A percentile compares a stretch with the other conserved stretches of the same genome.
Conservation (phyloP, 2,888 invertebrate species). For the Pantelozetes paolii region DNA sequence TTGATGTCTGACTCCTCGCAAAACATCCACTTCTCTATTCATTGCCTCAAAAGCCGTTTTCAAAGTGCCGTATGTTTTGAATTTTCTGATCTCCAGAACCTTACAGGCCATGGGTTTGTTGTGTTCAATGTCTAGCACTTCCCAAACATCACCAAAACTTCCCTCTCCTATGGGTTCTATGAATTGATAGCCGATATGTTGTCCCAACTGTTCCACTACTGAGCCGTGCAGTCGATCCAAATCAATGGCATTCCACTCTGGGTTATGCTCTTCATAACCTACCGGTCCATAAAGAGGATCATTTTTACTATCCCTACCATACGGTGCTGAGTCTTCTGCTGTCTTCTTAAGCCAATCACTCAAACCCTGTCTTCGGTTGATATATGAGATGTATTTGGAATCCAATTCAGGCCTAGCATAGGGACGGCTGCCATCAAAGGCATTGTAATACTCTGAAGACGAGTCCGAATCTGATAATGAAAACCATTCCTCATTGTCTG, state of each 20-base stretch:
- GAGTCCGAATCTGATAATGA: too few relatives aligned
- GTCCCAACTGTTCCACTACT: not conserved
- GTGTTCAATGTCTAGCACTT: not conserved
- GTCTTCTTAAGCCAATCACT: too few relatives aligned
- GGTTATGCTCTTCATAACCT: not conserved
- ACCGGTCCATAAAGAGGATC: not conserved
- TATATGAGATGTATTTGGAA: too few relatives aligned
- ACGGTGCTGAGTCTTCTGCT: not conserved
- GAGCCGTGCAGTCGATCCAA: not conserved
- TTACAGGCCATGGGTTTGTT: not conserved
- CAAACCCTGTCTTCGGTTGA: too few relatives aligned
- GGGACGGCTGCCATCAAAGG: too few relatives aligned
- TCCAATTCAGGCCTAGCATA: too few relatives aligned
- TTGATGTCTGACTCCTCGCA: not conserved
- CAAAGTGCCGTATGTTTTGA: not conserved
- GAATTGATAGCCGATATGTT: too few relatives aligned
- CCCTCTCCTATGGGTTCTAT: not conserved
- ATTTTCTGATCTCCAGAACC: not conserved
- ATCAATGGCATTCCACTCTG: not conserved
- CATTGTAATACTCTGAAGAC: too few relatives aligned
- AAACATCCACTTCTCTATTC: not conserved
- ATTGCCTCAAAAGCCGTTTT: not conserved
- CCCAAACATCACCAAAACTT: not conserved
- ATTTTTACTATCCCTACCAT: not conserved
- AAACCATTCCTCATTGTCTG: too few relatives aligned